Conservation (phyloP, 2,888 invertebrate species). For the Cephus pygmeus region DNA sequence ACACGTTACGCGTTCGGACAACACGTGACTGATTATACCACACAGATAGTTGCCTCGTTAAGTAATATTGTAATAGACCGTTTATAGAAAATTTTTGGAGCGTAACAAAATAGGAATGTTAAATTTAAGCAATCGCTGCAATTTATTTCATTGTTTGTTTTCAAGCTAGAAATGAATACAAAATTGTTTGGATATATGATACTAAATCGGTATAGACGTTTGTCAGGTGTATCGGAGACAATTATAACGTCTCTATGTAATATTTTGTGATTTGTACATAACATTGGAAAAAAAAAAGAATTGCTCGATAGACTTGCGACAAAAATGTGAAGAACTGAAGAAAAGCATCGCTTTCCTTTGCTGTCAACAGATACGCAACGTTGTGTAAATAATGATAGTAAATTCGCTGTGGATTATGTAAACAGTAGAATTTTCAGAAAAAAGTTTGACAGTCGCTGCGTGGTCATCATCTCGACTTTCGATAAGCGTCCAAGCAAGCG, state of each 20-base stretch:
- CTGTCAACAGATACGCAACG: not conserved
- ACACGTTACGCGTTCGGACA: not conserved
- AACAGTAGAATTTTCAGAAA: not conserved
- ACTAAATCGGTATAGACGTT: too few species aligned
- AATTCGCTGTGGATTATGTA: not conserved
- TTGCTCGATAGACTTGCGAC: not conserved
- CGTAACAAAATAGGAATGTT: constrained; percentile 31
- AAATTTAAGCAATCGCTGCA: constrained; percentile 29
- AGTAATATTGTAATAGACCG: constrained; percentile 21
- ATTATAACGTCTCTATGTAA: not conserved
- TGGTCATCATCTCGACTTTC: not conserved
- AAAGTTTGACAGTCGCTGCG: not conserved
- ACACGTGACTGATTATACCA: not conserved
- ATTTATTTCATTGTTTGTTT: not conserved
- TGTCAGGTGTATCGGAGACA: not conserved
- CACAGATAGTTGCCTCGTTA: not conserved
- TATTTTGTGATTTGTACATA: not conserved
- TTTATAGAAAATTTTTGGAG: constrained; percentile 27
- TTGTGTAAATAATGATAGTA: not conserved
- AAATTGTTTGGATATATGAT: too few species aligned
- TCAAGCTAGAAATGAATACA: not conserved
- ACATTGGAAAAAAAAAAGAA: not conserved
- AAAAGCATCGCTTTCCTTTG: not conserved
- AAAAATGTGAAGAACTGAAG: not conserved
- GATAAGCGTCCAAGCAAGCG: constrained; percentile 1